These are phyloP conservation scores for Eidolon dupreanum DNA, from an alignment of 2,797 vertebrate genomes.

Conservation along the genomic window DNA sequence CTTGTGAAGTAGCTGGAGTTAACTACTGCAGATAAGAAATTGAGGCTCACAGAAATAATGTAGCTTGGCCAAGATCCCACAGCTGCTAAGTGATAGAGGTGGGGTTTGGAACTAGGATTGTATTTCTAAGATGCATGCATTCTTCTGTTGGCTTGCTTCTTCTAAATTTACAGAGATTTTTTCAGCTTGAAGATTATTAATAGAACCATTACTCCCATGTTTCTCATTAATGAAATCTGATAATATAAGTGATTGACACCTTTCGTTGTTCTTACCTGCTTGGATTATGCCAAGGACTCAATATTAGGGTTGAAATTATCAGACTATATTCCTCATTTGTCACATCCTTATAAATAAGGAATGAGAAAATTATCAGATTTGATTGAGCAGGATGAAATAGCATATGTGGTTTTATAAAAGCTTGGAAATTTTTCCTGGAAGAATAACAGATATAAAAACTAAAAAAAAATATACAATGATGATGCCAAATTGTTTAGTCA, in stretches of 20 bases:
- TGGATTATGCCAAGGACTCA: slow-evolving; percentile 11
- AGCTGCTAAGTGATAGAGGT: background rate
- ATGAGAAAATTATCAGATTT: background rate
- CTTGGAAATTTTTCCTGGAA: background rate
- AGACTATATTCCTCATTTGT: background rate
- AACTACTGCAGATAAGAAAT: background rate
- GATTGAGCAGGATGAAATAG: background rate
- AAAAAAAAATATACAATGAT: background rate
- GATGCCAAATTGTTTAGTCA: background rate
- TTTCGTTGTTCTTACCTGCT: slow-evolving; percentile 18
- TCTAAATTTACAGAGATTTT: background rate
- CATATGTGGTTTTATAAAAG: background rate
- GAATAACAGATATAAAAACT: background rate
- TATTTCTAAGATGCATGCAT: background rate
- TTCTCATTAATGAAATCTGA: slow-evolving; percentile 5
- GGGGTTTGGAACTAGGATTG: background rate
- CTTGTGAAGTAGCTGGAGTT: background rate
- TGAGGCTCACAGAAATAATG: background rate
- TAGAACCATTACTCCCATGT: background rate
- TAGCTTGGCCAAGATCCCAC: background rate
- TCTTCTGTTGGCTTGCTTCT: background rate
- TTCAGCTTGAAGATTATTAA: background rate
- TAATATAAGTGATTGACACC: background rate
- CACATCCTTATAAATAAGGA: background rate
- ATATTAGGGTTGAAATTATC: background rate